Base-by-base conservation (phyloP, 2,888 invertebrate genomes). In the Octonoba sinensis region DNA sequence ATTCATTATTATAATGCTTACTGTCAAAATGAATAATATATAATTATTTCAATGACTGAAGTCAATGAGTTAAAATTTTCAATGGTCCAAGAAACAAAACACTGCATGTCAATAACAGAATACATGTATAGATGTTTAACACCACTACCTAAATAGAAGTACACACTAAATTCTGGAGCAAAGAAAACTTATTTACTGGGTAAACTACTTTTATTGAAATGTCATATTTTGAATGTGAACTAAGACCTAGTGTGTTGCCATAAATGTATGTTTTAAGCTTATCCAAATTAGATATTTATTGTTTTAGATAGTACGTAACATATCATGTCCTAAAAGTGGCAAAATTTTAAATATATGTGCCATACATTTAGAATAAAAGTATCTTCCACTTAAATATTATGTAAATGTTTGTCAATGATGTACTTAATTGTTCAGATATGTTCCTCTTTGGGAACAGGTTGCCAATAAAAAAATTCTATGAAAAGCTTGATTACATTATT, bases 401-500 rank as follows among this genome's bases (percentile, higher is more conserved):
- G 82, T 82, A 82, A 62, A 75, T 75, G 70, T 75, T 82, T 67
- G 82, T 82, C 78, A 71, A 18, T 56, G 47, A 79, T 74, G 81
- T 81, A 81, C 81, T 74, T 74, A 81, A 73, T 62, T 69, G 56
- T 74, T 57, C 67, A 69, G 75, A 56, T 66, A 44, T 66, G 82
- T 66, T 82, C 75, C 67, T 46, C 56, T 69, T 74, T 70, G 64
- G 75, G 74, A 20, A 62, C 60, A 64, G 59, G 59, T 82, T 74
- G 74, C 82, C 65, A 82, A 75, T 75, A 75, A 82, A 82, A 73
- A 70, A 70, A 54, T 74, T 71, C 65, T 81, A 74, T 62, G 54
- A 72, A 66, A 79, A 46, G 3, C 22, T 49, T 49, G 22, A 1
- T 36, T n/a, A 15, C 18, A 54, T 54, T 54, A 18, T n/a, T 54